These are phyloP conservation scores for Megaleporinus macrocephalus DNA, from an alignment of 2,113 vertebrate genomes.

Conservation along the genomic window DNA sequence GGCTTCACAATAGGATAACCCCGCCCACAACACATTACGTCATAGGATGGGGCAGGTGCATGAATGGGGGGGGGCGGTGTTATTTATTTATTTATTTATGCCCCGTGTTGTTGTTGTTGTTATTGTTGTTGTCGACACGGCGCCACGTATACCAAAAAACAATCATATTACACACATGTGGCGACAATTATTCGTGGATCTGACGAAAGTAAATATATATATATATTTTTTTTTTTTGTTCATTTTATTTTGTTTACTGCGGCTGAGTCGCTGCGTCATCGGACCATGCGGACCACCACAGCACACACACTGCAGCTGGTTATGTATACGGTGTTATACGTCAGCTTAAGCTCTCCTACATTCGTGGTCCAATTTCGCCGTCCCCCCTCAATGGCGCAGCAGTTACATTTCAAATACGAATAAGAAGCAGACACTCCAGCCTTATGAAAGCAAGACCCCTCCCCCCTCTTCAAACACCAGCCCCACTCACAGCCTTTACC, in stretches of 20 bases:
- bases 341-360: neutral
- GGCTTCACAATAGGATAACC: neutral
- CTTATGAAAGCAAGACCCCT: no score
- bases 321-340: no score
- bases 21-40: constrained; percentile 16
- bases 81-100: neutral
- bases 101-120: neutral
- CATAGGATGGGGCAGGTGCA: neutral
- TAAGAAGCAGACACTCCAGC: no score
- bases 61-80: neutral
- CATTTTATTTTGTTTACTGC: neutral
- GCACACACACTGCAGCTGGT: neutral
- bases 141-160: no score
- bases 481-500: constrained; percentile 55
- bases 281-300: neutral
- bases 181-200: no score
- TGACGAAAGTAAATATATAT: no score
- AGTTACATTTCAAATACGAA: no score
- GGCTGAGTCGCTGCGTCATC: neutral
- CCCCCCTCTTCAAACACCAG: accelerated
- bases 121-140: neutral
- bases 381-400: no score
- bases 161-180: no score
- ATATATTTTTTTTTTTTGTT: no score
- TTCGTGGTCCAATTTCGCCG: neutral